Base-by-base conservation (phyloP, 2,888 invertebrate species). In the Gonocerus acuteangulatus region DNA sequence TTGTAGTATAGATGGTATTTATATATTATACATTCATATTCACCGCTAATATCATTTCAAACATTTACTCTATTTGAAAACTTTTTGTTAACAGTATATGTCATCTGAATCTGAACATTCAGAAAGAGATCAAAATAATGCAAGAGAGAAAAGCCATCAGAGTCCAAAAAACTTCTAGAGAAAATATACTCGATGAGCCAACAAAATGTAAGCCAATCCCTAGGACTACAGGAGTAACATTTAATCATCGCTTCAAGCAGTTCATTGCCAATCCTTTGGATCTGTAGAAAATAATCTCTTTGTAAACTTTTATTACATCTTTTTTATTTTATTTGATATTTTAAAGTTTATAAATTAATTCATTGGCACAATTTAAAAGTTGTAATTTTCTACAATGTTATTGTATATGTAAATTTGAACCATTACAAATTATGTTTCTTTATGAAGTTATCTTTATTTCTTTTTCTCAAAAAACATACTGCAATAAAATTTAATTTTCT, bases 51-150 rank as follows among this genome's bases (percentile, higher is more conserved):
- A n/a, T n/a, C n/a, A n/a, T n/a, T n/a, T n/a, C n/a, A n/a, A n/a
- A n/a, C n/a, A n/a, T n/a, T n/a, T n/a, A n/a, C n/a, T n/a, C n/a
- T n/a, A n/a, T n/a, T n/a, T n/a, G n/a, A n/a, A n/a, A n/a, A n/a
- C n/a, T n/a, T n/a, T n/a, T n/a, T 21, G 15, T 13, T 54, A 42
- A n/a, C 54, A 54, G 54, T 9, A 42, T 21, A 39, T 54, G 39
- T n/a, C 21, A 23, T 11, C 27, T 54, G 19, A 54, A 54, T 18
- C 22, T 22, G 39, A 39, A 7, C 19, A 54, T 54, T 21, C 54
- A 54, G 16, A 34, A 27, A 7, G 36, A 54, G 15, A 54, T 54
- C 7, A 34, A 27, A 7, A 1, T 19, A n/a, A 23, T 54, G 42
- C 54, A 54, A 16, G 42, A 44, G 22, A 44, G 42, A n/a, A 39